Conservation (phyloP, 2,113 vertebrate genomes). For the Prinia subflava region DNA sequence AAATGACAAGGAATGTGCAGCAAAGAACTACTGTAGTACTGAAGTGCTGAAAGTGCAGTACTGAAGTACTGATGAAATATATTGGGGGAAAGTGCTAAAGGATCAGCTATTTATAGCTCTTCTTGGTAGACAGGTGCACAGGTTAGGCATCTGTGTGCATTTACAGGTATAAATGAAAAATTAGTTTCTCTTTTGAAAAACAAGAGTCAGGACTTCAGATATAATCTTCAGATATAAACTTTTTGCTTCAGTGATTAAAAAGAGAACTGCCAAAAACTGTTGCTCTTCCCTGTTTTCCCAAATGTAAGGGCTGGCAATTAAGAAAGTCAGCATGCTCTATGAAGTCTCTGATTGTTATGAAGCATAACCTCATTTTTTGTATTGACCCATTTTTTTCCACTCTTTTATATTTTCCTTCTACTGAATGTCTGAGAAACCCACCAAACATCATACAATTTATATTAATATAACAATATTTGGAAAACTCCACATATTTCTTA, state of each 20-base stretch:
- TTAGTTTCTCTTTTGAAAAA: not conserved
- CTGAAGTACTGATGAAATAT: not conserved
- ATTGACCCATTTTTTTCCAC: not conserved
- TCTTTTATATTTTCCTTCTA: not conserved
- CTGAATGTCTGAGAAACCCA: not conserved
- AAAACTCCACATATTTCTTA: not conserved
- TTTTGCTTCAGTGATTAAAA: not conserved
- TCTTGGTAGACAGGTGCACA: not conserved
- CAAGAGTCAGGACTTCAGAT: not conserved
- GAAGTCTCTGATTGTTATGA: not conserved
- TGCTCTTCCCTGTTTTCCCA: not conserved
- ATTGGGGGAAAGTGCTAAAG: not conserved
- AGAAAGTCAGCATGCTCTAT: not conserved
- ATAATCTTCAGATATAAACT: not conserved
- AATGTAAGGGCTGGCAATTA: not conserved
- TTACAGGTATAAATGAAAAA: not conserved
- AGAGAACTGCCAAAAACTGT: not conserved
- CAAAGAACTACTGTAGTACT: accelerated
- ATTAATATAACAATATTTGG: no score
- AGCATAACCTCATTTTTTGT: not conserved
- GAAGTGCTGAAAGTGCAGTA: not conserved
- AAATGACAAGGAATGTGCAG: not conserved
- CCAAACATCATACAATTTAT: not conserved
- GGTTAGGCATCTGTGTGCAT: not conserved
- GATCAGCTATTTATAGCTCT: not conserved